Percentiles rank a stretch among this genome's conserved stretches.
These are phyloP conservation scores for Gerris lacustris DNA, from an alignment of 2,888 invertebrate species.

Conservation along the genomic window DNA sequence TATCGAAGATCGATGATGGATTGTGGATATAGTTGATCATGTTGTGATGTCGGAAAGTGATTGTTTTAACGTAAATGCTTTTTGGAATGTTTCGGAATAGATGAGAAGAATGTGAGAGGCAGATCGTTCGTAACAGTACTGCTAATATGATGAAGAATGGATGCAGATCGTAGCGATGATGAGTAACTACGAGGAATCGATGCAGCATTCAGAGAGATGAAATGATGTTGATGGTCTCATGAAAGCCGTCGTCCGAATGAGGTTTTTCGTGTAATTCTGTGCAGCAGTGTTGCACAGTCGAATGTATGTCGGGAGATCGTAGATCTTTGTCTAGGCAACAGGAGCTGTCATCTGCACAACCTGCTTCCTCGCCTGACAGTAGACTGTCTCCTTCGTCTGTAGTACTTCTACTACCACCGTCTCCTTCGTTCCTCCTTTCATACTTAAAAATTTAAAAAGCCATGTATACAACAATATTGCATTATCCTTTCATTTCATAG, in stretches of 20 bases:
- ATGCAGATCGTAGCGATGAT: too few species aligned
- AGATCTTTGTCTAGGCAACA: neutral
- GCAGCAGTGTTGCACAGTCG: neutral
- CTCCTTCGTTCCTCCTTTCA: constrained; percentile 1
- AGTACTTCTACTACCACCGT: constrained; percentile 5
- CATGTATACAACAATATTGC: too few species aligned
- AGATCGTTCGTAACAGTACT: too few species aligned
- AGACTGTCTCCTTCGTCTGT: constrained; percentile 5
- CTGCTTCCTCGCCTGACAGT: neutral
- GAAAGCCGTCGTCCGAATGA: constrained; percentile 6
- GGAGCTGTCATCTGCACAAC: neutral
- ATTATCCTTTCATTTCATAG: too few species aligned
- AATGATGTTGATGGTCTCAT: neutral
- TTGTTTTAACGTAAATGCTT: too few species aligned
- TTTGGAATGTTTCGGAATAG: too few species aligned
- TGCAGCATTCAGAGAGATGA: neutral
- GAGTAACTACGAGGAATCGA: too few species aligned
- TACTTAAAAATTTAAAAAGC: neutral
- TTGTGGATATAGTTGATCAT: too few species aligned
- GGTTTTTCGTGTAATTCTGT: neutral
- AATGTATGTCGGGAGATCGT: neutral
- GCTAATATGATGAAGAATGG: too few species aligned
- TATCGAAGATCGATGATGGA: too few species aligned
- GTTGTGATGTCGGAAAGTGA: too few species aligned
- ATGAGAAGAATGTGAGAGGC: too few species aligned